These are phyloP conservation scores for Pagetopsis macropterus DNA, from an alignment of 2,797 vertebrate species.

Conservation along the genomic window DNA sequence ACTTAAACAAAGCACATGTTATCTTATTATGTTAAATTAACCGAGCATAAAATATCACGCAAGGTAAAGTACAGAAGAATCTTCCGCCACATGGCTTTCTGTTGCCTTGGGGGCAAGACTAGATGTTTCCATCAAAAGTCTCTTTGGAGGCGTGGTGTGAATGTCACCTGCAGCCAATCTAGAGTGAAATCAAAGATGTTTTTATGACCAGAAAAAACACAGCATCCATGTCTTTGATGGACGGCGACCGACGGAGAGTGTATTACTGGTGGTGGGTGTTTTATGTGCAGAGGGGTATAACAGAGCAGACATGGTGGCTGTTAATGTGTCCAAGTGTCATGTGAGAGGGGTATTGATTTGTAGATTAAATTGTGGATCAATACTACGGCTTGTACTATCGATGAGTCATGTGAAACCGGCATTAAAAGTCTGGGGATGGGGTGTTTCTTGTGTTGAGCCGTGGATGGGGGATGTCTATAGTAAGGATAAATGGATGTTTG, in stretches of 20 bases:
- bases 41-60: background rate
- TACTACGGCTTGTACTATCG: slow-evolving; percentile 31
- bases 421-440: background rate
- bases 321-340: slow-evolving; percentile 27
- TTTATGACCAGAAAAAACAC: slow-evolving; percentile 6
- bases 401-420: slow-evolving; percentile 35
- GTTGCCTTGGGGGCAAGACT: background rate
- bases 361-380: slow-evolving; percentile 48
- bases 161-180: slow-evolving; percentile 8
- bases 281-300: background rate
- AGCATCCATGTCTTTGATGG: background rate
- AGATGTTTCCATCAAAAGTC: background rate
- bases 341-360: slow-evolving; percentile 40
- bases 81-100: background rate
- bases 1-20: background rate
- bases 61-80: slow-evolving; percentile 3
- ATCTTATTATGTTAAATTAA: background rate
- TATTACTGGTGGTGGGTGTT: background rate
- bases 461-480: background rate
- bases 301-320: slow-evolving; percentile 2
- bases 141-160: background rate
- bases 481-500: slow-evolving; percentile 28
- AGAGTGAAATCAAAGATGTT: slow-evolving; percentile 30
- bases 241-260: background rate
- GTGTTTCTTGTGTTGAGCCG: slow-evolving; percentile 5